Percentiles rank a stretch among this genome's conserved stretches.
These are phyloP conservation scores for Heterotis niloticus DNA, from an alignment of 2,113 vertebrate genomes.

Conservation along the genomic window DNA sequence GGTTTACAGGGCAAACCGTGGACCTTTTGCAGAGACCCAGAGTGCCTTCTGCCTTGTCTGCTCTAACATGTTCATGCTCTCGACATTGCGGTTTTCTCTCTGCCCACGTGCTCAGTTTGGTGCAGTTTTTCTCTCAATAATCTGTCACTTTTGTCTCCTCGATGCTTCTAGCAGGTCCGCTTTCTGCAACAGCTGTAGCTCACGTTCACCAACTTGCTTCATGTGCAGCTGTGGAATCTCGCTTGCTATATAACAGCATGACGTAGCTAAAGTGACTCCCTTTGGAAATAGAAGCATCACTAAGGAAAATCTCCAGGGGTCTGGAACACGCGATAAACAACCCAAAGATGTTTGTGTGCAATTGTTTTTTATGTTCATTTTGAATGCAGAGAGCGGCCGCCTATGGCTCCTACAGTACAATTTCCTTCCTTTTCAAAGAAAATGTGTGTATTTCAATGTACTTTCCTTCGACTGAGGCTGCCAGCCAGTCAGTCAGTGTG, in stretches of 20 bases:
- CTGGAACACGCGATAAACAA: conserved; percentile 5
- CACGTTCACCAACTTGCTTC: background rate
- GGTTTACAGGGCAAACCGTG: no score
- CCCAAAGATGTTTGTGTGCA: background rate
- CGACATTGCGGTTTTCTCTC: no score
- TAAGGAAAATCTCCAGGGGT: background rate
- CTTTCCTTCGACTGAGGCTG: background rate
- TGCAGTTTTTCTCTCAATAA: no score
- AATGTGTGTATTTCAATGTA: background rate
- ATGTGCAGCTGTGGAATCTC: no score
- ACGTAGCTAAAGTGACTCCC: background rate
- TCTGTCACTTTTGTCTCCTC: no score
- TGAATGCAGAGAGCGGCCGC: background rate
- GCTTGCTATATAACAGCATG: background rate
- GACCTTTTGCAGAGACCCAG: no score
- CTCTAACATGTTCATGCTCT: no score
- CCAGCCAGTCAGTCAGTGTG: background rate
- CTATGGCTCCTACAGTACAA: background rate
- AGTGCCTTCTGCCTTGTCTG: no score
- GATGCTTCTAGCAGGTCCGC: no score
- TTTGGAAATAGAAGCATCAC: conserved; percentile 9
- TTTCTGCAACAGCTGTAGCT: no score
- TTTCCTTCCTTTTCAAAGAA: background rate
- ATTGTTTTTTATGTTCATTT: background rate
- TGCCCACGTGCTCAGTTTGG: no score